Base-by-base conservation (phyloP, 2,888 invertebrate genomes). In the Ormyrus labotus region DNA sequence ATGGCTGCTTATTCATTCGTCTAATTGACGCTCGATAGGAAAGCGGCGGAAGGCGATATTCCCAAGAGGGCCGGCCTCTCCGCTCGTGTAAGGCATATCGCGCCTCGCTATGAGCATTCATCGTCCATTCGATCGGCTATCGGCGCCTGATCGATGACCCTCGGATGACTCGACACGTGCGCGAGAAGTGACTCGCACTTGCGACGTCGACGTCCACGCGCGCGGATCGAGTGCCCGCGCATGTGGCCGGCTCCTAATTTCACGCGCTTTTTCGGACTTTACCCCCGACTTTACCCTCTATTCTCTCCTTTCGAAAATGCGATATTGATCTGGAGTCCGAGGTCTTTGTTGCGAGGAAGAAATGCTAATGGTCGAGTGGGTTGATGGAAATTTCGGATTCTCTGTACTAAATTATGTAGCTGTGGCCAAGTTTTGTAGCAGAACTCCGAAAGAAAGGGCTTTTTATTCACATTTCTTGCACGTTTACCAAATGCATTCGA, bases 101-200 rank as follows among this genome's bases (percentile, higher is more conserved):
- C 70, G 64, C 58, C 58, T 65, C 13, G 60, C 6, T 13, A 11
- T n/a, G 55, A 58, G 53, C 60, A 51, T 72, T 61, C 58, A 60
- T 70, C 78, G 64, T 53, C 69, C 75, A 60, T 57, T 72, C 63
- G 75, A 82, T 75, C 67, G 51, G 58, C 65, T 64, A 77, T 80
- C 53, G 60, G 13, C 34, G 34, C 69, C 69, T 83, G 83, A 82
- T 84, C 80, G 84, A 84, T 83, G 75, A 81, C 78, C 58, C 69
- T 48, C 58, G 65, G 78, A 82, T 84, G 84, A 84, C 82, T 83
- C 77, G 78, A 71, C 81, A 65, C 70, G 80, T 74, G 79, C 55
- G 34, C 11, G 51, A 34, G 34, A 34, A 34, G 10, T 75, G 70
- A 51, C 65, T 67, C 71, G 51, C 63, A 45, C 55, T 76, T 71